Conservation (phyloP, 2,888 invertebrate genomes). For the Xylocampa areola region DNA sequence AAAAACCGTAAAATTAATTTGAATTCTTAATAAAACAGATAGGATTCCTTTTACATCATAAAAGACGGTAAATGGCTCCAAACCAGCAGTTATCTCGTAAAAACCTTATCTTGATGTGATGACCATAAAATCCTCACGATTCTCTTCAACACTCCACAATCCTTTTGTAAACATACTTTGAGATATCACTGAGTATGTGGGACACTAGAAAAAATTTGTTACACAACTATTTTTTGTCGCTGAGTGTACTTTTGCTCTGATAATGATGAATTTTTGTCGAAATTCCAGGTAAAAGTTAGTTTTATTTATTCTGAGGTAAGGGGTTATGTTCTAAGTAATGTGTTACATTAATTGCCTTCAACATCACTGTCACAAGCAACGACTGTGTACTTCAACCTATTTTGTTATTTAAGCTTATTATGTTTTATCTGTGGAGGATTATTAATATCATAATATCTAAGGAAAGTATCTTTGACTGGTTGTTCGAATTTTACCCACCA, state of each 20-base stretch:
- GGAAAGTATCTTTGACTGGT: too few relatives aligned
- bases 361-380: too few relatives aligned
- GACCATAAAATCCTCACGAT: slow-evolving; percentile 58
- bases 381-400: too few relatives aligned
- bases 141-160: slow-evolving; percentile 40
- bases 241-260: slow-evolving; percentile 8
- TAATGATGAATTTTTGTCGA: background rate
- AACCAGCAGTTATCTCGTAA: slow-evolving; percentile 49
- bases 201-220: slow-evolving; percentile 43
- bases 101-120: slow-evolving; percentile 63
- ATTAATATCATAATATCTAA: too few relatives aligned
- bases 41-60: slow-evolving; percentile 39
- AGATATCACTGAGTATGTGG: slow-evolving; percentile 30
- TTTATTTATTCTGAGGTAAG: background rate
- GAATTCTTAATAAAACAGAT: slow-evolving; percentile 26
- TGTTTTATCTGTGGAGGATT: too few relatives aligned
- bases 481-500: too few relatives aligned
- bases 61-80: slow-evolving; percentile 32
- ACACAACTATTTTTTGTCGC: slow-evolving; percentile 22
- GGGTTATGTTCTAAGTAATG: too few relatives aligned
- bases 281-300: background rate
- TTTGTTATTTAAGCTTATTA: too few relatives aligned
- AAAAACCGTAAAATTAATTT: slow-evolving; percentile 23
- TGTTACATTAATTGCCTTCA: too few relatives aligned
- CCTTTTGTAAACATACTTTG: slow-evolving; percentile 42